A percentile compares a stretch with the other conserved stretches of the same genome.
Evolutionary conservation across 1,140 invertebrate genomes (phyloP).

Genomic region (Cherax destructor): DNA sequence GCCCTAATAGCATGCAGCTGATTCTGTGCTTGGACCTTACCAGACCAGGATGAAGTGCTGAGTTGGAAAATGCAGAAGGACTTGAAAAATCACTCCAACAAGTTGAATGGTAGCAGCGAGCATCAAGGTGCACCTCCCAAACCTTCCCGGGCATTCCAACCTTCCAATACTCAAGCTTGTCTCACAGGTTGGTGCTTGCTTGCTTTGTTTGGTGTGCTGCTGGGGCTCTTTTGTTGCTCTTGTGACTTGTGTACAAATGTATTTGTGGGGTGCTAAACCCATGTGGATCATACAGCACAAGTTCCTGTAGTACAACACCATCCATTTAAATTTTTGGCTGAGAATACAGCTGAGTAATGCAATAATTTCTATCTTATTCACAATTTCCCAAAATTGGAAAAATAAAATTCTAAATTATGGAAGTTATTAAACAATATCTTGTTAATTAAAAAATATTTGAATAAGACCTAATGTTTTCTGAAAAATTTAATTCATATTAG

Average conservation of each 20-base stretch:
- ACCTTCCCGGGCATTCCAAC: neutral
- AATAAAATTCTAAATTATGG: too few species aligned
- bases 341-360: too few species aligned
- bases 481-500: too few species aligned
- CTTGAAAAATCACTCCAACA: conserved; percentile 67
- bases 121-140: conserved; percentile 11
- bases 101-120: conserved; percentile 40
- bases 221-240: neutral
- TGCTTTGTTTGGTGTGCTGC: conserved; percentile 13
- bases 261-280: too few species aligned
- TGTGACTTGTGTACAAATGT: neutral
- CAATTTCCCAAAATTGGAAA: too few species aligned
- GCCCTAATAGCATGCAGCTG: conserved; percentile 26
- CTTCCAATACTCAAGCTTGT: neutral
- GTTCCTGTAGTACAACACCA: too few species aligned
- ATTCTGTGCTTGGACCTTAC: conserved; percentile 30
- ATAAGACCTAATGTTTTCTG: too few species aligned
- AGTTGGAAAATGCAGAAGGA: conserved; percentile 70
- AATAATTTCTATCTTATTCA: too few species aligned
- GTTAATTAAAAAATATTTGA: too few species aligned
- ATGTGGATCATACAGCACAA: too few species aligned
- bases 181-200: conserved; percentile 37
- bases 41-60: conserved; percentile 66
- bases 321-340: too few species aligned
- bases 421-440: too few species aligned